Conservation (phyloP, 2,113 vertebrate species). For the Pelecanoides urinatrix region DNA sequence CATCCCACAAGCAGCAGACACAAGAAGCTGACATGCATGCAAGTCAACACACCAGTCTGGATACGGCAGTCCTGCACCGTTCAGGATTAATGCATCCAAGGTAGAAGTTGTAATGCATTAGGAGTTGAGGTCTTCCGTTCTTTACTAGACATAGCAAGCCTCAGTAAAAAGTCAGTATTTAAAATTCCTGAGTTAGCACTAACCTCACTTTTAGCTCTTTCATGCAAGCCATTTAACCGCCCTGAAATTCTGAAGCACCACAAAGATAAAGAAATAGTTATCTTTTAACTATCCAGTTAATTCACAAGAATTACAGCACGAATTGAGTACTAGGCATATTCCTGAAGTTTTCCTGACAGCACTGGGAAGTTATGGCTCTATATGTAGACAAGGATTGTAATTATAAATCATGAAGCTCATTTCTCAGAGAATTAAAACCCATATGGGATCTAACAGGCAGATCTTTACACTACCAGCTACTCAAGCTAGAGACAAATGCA, state of each 20-base stretch:
- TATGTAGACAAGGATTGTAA: background rate
- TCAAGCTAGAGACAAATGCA: background rate
- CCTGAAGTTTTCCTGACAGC: background rate
- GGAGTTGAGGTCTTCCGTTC: background rate
- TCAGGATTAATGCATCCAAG: fast-evolving
- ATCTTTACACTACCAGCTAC: background rate
- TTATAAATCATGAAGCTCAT: background rate
- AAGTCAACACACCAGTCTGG: background rate
- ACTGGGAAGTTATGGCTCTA: background rate
- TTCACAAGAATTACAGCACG: slow-evolving; percentile 9
- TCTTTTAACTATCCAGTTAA: slow-evolving; percentile 25
- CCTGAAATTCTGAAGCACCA: background rate
- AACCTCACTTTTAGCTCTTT: background rate
- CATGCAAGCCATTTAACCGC: background rate
- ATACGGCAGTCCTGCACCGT: background rate
- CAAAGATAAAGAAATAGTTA: background rate
- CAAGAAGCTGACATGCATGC: background rate
- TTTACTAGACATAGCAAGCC: background rate
- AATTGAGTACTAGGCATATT: background rate
- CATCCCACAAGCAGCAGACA: background rate
- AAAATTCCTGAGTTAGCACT: background rate
- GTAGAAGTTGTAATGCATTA: background rate
- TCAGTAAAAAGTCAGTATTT: background rate
- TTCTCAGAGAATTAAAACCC: background rate
- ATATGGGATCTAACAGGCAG: background rate